Conservation (phyloP, 2,113 vertebrate genomes). For the Motacilla alba region DNA sequence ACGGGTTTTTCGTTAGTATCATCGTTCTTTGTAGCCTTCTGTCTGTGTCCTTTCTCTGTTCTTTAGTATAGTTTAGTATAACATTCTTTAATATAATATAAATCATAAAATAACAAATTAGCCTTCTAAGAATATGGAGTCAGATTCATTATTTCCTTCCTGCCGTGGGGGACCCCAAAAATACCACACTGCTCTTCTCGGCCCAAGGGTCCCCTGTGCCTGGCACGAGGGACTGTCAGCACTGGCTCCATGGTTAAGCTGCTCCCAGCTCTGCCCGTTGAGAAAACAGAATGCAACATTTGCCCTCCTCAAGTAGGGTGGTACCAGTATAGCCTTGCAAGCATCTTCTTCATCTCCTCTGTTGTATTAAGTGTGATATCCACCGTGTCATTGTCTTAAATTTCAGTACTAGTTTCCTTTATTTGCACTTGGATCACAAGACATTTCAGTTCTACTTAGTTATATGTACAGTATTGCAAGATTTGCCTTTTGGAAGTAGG, state of each 20-base stretch:
- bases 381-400: neutral
- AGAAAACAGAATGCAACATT: neutral
- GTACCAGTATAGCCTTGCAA: neutral
- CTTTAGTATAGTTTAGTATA: no score
- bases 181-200: neutral
- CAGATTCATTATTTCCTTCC: no score
- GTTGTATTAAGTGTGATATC: neutral
- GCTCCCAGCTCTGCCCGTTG: neutral
- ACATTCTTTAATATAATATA: no score
- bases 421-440: neutral
- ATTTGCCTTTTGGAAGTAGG: neutral
- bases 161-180: no score
- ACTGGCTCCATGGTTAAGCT: neutral
- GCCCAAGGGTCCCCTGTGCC: neutral
- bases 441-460: neutral
- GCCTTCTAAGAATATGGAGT: no score
- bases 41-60: no score
- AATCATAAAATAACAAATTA: no score
- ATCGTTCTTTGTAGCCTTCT: no score
- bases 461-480: neutral
- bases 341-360: neutral
- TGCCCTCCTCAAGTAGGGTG: neutral
- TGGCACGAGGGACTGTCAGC: neutral
- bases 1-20: no score
- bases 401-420: neutral